Conservation (phyloP, 2,888 invertebrate species). For the Tanytarsus gracilentus region DNA sequence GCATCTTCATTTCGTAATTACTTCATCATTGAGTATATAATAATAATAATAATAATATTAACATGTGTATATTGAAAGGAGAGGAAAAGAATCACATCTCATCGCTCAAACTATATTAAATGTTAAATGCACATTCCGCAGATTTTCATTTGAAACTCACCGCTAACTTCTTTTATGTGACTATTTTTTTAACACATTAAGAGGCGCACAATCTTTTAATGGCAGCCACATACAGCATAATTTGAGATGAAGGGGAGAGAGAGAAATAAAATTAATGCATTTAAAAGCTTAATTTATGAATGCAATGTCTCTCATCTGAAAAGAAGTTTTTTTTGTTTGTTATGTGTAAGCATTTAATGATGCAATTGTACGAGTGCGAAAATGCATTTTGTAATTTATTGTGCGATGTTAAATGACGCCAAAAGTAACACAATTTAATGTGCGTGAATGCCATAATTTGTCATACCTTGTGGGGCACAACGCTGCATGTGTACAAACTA, state of each 20-base stretch:
- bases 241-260: slow-evolving; percentile 11
- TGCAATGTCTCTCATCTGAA: background rate
- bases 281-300: slow-evolving; percentile 20
- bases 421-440: slow-evolving; percentile 15
- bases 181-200: slow-evolving; percentile 15
- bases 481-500: background rate
- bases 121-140: slow-evolving; percentile 17
- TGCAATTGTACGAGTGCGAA: slow-evolving; percentile 17
- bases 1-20: slow-evolving; percentile 11
- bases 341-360: slow-evolving; percentile 15
- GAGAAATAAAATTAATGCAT: slow-evolving; percentile 16
- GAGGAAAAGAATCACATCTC: background rate
- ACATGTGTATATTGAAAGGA: background rate
- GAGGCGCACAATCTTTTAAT: too few relatives aligned
- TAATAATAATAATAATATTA: too few relatives aligned
- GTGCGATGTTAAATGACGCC: slow-evolving; percentile 21
- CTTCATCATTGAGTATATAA: slow-evolving; percentile 14
- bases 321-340: background rate
- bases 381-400: slow-evolving; percentile 22
- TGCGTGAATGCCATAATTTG: slow-evolving; percentile 26
- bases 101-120: slow-evolving; percentile 9
- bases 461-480: background rate
- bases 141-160: slow-evolving; percentile 15
- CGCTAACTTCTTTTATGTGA: slow-evolving; percentile 13
- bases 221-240: too few relatives aligned